Evolutionary conservation across 2,113 vertebrate species (phyloP).

Genomic region (Pundamilia nyererei): DNA sequence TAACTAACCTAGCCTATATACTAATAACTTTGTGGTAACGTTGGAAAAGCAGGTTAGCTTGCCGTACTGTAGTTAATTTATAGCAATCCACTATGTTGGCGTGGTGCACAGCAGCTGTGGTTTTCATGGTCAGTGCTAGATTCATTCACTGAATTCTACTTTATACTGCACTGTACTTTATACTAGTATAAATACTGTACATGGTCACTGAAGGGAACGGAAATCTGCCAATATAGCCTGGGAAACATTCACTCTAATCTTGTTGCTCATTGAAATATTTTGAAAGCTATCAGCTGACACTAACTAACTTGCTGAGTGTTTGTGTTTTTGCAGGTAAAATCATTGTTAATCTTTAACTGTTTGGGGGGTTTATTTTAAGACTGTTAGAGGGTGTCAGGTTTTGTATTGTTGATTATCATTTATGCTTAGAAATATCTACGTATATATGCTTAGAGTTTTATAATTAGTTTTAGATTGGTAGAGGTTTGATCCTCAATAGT

Average conservation of each 20-base stretch:
- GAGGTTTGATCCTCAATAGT: too few species aligned
- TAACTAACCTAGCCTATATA: not conserved
- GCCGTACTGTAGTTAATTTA: too few species aligned
- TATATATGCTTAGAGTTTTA: too few species aligned
- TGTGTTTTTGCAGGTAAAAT: not conserved
- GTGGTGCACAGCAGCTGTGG: not conserved
- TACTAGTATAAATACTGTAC: not conserved
- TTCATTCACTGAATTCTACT: not conserved
- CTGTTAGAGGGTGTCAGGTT: not conserved
- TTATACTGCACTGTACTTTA: not conserved
- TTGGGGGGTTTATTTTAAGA: not conserved
- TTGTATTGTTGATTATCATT: too few species aligned
- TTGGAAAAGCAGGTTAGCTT: not conserved
- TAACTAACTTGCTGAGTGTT: not conserved
- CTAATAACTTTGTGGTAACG: not conserved
- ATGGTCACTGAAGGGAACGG: not conserved
- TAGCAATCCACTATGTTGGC: too few species aligned
- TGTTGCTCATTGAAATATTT: not conserved
- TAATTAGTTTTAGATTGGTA: too few species aligned
- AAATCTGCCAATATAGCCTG: not conserved
- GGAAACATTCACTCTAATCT: not conserved
- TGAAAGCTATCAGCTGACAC: not conserved
- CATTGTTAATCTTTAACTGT: not conserved
- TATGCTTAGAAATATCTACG: too few species aligned
- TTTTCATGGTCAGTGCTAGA: not conserved